Conservation (phyloP, 2,113 vertebrate species). For the Trachemys scripta region DNA sequence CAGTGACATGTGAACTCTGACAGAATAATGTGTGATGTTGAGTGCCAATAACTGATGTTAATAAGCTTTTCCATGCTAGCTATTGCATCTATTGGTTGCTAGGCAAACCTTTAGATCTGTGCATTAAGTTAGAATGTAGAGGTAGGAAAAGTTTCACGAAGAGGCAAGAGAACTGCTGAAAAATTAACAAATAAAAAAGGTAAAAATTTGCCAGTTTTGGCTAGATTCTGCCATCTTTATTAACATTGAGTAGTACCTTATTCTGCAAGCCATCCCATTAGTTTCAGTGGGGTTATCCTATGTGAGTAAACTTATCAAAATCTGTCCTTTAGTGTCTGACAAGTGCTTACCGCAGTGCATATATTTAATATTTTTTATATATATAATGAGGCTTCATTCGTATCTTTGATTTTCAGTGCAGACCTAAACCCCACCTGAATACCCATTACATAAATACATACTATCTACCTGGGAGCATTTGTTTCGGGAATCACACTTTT, state of each 20-base stretch:
- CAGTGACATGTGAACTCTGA: slow-evolving; percentile 41
- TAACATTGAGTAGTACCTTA: background rate
- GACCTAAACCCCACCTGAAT: background rate
- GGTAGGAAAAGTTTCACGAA: slow-evolving; percentile 7
- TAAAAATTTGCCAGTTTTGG: slow-evolving; percentile 38
- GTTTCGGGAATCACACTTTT: background rate
- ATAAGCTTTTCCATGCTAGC: background rate
- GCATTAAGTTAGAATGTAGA: background rate
- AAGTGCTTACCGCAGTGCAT: background rate
- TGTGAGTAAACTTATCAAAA: accelerated
- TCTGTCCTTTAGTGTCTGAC: background rate
- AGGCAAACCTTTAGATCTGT: slow-evolving; percentile 40
- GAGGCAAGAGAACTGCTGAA: background rate
- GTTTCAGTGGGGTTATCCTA: background rate
- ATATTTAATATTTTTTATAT: background rate
- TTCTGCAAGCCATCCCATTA: background rate
- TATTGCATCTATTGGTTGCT: slow-evolving; percentile 2
- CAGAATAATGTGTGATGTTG: slow-evolving; percentile 24
- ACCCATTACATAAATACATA: background rate
- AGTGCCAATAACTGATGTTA: slow-evolving; percentile 15
- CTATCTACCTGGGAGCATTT: background rate
- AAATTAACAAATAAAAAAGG: slow-evolving; percentile 41
- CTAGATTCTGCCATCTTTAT: background rate
- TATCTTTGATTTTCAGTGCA: background rate
- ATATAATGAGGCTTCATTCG: background rate